These are phyloP conservation scores for Otolemur crassicaudatus DNA, from an alignment of 2,797 vertebrate genomes.

Conservation along the genomic window DNA sequence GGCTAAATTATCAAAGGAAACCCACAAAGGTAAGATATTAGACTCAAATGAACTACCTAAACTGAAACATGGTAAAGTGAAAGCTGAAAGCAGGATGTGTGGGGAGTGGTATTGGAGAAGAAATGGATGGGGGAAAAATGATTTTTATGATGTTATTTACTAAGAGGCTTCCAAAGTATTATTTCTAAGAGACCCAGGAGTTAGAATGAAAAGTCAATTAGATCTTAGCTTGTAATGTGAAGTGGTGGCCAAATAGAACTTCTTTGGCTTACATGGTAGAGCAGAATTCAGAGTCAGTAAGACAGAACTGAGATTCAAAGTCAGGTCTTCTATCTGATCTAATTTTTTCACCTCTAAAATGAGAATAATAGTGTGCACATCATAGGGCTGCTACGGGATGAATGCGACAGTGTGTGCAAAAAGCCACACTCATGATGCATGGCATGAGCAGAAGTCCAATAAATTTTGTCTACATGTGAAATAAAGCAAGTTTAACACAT, in stretches of 20 bases:
- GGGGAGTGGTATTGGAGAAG: not conserved
- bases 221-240: not conserved
- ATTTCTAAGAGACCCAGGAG: slow-evolving; percentile 25
- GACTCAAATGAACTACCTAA: slow-evolving; percentile 44
- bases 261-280: not conserved
- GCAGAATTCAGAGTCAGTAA: slow-evolving; percentile 7
- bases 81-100: not conserved
- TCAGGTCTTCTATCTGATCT: not conserved
- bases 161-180: slow-evolving; percentile 16
- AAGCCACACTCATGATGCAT: not conserved
- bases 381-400: not conserved
- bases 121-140: not conserved
- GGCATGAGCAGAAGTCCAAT: not conserved
- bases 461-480: not conserved
- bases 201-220: slow-evolving; percentile 37
- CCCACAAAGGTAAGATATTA: slow-evolving; percentile 48
- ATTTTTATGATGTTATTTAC: not conserved
- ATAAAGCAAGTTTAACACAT: not conserved
- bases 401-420: not conserved
- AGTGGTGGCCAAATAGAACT: not conserved
- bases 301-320: slow-evolving; percentile 26
- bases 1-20: slow-evolving; percentile 61
- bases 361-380: not conserved
- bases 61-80: slow-evolving; percentile 12
- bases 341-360: not conserved